phyloP scores from a whole-genome alignment of 1,140 invertebrate genomes.

The Megalonaias nervosa region DNA sequence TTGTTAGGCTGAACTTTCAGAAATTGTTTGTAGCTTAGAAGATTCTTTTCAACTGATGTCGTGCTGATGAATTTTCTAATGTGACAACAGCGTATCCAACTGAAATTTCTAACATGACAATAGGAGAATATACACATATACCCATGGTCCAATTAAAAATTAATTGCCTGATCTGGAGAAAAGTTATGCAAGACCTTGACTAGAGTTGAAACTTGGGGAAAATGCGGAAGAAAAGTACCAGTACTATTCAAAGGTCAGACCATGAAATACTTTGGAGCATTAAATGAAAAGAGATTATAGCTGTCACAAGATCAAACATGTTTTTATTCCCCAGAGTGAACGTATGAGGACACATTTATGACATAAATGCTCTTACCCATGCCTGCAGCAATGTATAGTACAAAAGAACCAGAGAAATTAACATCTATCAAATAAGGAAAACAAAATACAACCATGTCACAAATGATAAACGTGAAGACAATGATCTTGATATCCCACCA shows the following conservation, averaged over 20 bases:
- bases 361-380: no score
- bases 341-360: no score
- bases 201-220: slow-evolving; percentile 32
- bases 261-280: slow-evolving; percentile 3
- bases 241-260: slow-evolving; percentile 8
- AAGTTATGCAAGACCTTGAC: slow-evolving; percentile 7
- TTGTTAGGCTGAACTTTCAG: no score
- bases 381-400: slow-evolving; percentile 5
- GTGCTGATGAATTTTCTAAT: no score
- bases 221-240: slow-evolving; percentile 27
- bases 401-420: slow-evolving; percentile 25
- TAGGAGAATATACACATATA: no score
- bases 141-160: not conserved
- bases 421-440: slow-evolving; percentile 63
- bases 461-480: slow-evolving; percentile 41
- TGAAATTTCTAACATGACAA: no score
- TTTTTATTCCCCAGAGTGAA: slow-evolving; percentile 33
- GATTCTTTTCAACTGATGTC: no score
- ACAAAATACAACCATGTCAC: slow-evolving; percentile 33
- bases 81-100: no score
- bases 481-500: slow-evolving; percentile 42
- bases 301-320: slow-evolving; percentile 13
- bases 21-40: no score
- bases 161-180: slow-evolving; percentile 21
- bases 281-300: slow-evolving; percentile 9